Conservation (phyloP, 2,113 vertebrate species). For the Astur gentilis region DNA sequence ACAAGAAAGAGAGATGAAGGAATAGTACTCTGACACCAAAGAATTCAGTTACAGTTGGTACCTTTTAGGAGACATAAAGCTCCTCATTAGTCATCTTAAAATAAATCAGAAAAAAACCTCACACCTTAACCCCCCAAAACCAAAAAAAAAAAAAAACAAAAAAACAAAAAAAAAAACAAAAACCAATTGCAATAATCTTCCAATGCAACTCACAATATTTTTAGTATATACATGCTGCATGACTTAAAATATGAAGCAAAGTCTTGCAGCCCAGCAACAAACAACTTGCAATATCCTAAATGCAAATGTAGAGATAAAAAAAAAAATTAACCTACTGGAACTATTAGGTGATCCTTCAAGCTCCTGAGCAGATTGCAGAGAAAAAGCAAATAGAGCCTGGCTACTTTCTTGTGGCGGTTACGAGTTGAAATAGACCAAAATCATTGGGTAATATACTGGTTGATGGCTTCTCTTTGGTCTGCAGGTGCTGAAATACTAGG, state of each 20-base stretch:
- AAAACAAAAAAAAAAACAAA: no score
- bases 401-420: neutral
- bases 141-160: neutral
- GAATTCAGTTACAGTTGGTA: neutral
- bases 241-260: neutral
- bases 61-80: neutral
- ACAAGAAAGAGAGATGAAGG: neutral
- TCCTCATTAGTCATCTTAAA: neutral
- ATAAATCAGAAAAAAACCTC: neutral
- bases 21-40: fast-evolving
- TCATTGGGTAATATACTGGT: neutral
- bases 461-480: neutral
- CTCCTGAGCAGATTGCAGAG: neutral
- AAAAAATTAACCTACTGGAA: neutral
- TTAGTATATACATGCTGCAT: fast-evolving
- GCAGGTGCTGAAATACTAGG: neutral
- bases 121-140: no score
- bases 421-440: neutral
- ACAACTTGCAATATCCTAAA: neutral
- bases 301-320: neutral
- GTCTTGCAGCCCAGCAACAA: neutral
- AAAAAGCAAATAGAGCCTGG: neutral
- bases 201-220: neutral
- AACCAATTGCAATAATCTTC: neutral
- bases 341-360: neutral